Evolutionary conservation across 2,797 vertebrate species (phyloP), one percentile per base, ranked within the genome.

Genomic region (Pogonophryne albipinna): DNA sequence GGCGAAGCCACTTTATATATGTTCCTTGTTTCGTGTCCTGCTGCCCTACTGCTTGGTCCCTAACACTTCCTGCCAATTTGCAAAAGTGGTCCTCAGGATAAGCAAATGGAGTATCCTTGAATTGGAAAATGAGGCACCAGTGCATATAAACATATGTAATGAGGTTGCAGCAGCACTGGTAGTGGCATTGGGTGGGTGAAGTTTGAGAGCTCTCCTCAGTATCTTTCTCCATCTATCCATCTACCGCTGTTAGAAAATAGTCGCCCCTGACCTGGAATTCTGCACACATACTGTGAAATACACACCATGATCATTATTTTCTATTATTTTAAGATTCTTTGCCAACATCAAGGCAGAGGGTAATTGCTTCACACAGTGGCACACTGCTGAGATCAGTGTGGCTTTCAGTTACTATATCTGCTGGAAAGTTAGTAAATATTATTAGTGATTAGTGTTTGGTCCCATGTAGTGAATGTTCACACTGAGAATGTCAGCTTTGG

Each of bases 361-460:
- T 79, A 82, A 85, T 84, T 74, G 74, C 60, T 84, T 80, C 12
- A n/a, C 79, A 31, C 59, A 78, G 84, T 50, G 16, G 68, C 56
- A 62, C 64, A 79, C 78, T 53, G 74, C 85, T 87, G 76, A 44
- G 73, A 87, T 72, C 78, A 66, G 59, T 45, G 72, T 74, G 79
- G 76, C 60, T 86, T 87, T 74, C 82, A 69, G 78, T 85, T 73
- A 71, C 60, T 44, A 76, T 60, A 81, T 72, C 63, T 16, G 2
- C 66, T 49, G 57, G 73, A 83, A 83, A 83, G 85, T 80, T 16
- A 71, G 80, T 76, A 83, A 87, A 89, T 77, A 83, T 74, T 77
- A 78, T 80, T 19, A 69, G 68, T 79, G 80, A 89, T 87, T 71
- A 88, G 75, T 87, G 74, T 85, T 66, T 72, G 64, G 71, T 74